Base-by-base conservation (phyloP, 2,888 invertebrate genomes). In the Cantharis rustica region DNA sequence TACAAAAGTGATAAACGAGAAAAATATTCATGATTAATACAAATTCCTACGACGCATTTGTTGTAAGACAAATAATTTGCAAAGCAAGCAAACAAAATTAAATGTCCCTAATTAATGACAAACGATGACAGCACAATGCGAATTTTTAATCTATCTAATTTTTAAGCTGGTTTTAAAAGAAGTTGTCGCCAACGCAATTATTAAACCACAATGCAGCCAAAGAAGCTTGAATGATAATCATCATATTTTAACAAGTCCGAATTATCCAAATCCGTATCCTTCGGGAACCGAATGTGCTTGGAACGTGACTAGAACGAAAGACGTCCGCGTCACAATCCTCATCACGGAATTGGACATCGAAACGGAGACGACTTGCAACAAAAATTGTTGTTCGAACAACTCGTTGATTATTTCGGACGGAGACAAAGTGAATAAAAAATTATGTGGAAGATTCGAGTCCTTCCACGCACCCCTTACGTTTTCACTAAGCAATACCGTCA, bases 181-280 rank as follows among this genome's bases (percentile, higher is more conserved):
- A 47, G 47, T 47, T n/a, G 47, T 47, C 47, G 47, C 23, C 64
- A 16, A n/a, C n/a, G 64, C 23, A 66, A 20, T 23, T 66, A 63
- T 17, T 11, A 66, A 66, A 13, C 62, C 16, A 17, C 16, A 69
- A 62, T 73, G 73, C 11, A 69, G 27, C 16, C 68, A 61, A 69
- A 26, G 26, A 62, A 26, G 27, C 3, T 27, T 73, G 61, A 62
- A 13, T 16, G 66, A 66, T 16, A 47, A n/a, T 26, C 68, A 16
- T 20, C 63, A 62, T 61, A 47, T 69, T 23, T 23, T 74, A 64
- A 74, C 69, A 20, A 74, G 70, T 47, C 70, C 74, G 13, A 69
- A 74, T 47, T 74, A 74, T 23, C 70, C 74, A 16, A 61, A 74
- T 20, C 69, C 23, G 15, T 64, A 74, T 31, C 69, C 74, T 23